Conservation (phyloP, 2,113 vertebrate species). For the Carlito syrichta region DNA sequence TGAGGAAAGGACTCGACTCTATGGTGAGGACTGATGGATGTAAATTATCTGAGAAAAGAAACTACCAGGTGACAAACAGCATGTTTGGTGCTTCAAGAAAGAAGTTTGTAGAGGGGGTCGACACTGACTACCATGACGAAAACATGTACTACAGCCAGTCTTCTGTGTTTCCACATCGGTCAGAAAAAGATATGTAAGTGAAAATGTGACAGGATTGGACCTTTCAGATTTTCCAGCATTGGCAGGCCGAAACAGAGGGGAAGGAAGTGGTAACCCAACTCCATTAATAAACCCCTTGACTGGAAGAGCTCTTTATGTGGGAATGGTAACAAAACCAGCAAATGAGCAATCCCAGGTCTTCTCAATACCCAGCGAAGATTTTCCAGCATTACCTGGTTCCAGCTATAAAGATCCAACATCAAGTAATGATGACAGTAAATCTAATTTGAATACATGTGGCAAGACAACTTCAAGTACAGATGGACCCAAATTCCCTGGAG, state of each 20-base stretch:
- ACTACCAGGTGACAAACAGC: conserved; percentile 90
- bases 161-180: conserved; percentile 97
- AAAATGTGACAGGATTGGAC: conserved; percentile 99
- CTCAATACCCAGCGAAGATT: conserved; percentile 99
- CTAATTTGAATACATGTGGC: conserved; percentile 96
- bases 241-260: conserved; percentile 98
- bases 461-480: conserved; percentile 96
- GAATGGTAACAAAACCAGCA: conserved; percentile 99
- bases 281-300: conserved; percentile 98
- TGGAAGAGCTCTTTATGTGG: conserved; percentile 98
- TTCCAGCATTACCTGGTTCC: conserved; percentile 98
- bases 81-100: conserved; percentile 99
- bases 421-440: conserved; percentile 97
- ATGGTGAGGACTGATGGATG: conserved; percentile 81
- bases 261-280: conserved; percentile 98
- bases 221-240: conserved; percentile 99
- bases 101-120: conserved; percentile 99
- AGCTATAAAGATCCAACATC: conserved; percentile 98
- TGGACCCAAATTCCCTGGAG: conserved; percentile 98
- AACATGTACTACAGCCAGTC: conserved; percentile 98
- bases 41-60: conserved; percentile 82
- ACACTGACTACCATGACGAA: conserved; percentile 97
- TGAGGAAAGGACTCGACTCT: conserved; percentile 81
- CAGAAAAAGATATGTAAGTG: conserved; percentile 99
- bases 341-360: conserved; percentile 99